Conservation (phyloP, 2,113 vertebrate species). For the Melanocharis versteri region DNA sequence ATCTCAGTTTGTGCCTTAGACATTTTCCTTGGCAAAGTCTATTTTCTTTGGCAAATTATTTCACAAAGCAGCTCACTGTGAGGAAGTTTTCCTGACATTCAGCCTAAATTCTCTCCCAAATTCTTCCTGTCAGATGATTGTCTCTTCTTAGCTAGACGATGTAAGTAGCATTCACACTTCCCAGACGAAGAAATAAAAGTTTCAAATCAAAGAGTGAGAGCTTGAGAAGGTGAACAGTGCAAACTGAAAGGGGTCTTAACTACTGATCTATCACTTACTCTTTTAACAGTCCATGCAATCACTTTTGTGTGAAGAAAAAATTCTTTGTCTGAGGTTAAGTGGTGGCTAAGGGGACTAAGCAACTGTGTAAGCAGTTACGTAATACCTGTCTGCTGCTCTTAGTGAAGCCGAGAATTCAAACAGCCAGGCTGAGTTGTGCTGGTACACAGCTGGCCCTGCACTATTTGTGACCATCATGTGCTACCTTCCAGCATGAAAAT, state of each 20-base stretch:
- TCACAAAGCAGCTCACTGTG: neutral
- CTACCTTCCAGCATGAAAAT: neutral
- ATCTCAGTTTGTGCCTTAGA: neutral
- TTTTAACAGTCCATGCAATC: neutral
- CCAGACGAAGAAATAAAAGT: neutral
- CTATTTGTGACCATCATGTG: neutral
- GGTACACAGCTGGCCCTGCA: neutral
- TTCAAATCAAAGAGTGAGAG: neutral
- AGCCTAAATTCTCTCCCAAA: neutral
- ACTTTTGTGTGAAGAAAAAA: neutral
- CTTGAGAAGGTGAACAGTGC: neutral
- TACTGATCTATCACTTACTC: neutral
- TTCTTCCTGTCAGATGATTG: slow-evolving; percentile 19
- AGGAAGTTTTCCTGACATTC: slow-evolving; percentile 14
- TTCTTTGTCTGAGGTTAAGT: neutral
- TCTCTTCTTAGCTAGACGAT: neutral
- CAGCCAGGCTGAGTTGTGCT: neutral
- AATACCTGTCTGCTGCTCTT: neutral
- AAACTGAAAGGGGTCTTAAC: neutral
- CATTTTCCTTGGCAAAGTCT: neutral
- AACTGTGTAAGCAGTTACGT: neutral
- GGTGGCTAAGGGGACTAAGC: neutral
- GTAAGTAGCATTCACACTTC: neutral
- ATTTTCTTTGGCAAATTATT: slow-evolving; percentile 14
- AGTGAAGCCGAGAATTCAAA: neutral